These are phyloP conservation scores for Atherinomorus stipes DNA, from an alignment of 2,113 vertebrate genomes.

Conservation along the genomic window DNA sequence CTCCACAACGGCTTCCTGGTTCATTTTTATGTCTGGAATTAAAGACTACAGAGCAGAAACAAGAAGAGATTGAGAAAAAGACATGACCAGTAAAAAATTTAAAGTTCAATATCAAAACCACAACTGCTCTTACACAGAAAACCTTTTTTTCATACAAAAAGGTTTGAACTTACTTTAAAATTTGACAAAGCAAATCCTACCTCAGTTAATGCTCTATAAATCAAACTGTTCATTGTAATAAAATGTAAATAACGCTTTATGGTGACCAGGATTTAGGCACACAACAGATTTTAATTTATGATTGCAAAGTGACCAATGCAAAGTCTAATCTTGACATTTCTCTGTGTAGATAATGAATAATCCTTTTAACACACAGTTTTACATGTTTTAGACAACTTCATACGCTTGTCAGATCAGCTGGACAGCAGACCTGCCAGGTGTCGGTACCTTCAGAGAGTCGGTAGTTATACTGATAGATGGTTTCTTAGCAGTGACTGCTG, in stretches of 20 bases:
- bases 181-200: no score
- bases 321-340: no score
- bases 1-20: slow-evolving; percentile 90
- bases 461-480: slow-evolving; percentile 95
- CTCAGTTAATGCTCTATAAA: no score
- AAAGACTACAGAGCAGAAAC: slow-evolving; percentile 81
- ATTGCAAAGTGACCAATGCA: no score
- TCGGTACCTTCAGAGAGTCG: slow-evolving; percentile 91
- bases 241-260: no score
- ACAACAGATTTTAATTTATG: no score
- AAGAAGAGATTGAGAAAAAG: not conserved
- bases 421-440: not conserved
- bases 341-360: no score
- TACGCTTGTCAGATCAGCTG: not conserved
- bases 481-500: slow-evolving; percentile 90
- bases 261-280: no score
- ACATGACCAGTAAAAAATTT: not conserved
- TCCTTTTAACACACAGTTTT: no score
- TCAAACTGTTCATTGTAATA: no score
- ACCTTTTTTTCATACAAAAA: not conserved
- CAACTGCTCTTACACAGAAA: not conserved
- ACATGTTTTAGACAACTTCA: no score
- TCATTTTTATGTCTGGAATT: slow-evolving; percentile 93
- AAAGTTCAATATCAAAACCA: not conserved
- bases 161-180: no score